Percentiles rank a stretch among this genome's conserved stretches.
These are phyloP conservation scores for Rotaria macrura DNA, from an alignment of 2,888 invertebrate species.

Conservation along the genomic window DNA sequence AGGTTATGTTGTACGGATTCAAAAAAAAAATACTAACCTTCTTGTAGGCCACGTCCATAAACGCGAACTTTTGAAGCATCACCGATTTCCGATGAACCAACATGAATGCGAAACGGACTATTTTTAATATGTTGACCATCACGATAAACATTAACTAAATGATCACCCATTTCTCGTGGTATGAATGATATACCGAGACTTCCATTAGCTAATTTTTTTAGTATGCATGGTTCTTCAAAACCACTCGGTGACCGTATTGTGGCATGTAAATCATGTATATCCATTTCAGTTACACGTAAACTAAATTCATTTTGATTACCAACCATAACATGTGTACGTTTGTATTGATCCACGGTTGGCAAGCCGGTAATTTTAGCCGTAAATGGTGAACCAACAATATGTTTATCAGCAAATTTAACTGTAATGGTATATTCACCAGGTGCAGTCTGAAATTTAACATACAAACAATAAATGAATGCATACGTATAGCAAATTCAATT, in stretches of 20 bases:
- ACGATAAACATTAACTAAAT: constrained; percentile 83
- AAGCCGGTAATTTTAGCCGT: constrained; percentile 66
- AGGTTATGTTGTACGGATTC: not conserved
- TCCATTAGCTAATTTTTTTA: constrained; percentile 83
- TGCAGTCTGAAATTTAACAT: constrained; percentile 57
- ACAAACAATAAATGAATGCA: not conserved
- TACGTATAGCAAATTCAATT: not conserved
- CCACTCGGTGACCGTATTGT: constrained; percentile 86
- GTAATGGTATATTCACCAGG: constrained; percentile 93
- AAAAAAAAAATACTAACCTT: constrained; percentile 55
- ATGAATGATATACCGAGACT: constrained; percentile 97
- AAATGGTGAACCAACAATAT: constrained; percentile 89
- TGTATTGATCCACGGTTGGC: constrained; percentile 62
- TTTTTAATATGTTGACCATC: constrained; percentile 70
- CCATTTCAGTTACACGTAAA: constrained; percentile 76
- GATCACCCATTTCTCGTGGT: constrained; percentile 82
- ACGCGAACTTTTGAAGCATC: constrained; percentile 92
- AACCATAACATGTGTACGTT: constrained; percentile 90
- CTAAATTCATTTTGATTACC: constrained; percentile 93
- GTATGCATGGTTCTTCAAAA: constrained; percentile 87
- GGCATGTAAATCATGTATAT: constrained; percentile 67
- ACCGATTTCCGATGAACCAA: constrained; percentile 82
- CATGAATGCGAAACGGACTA: constrained; percentile 97
- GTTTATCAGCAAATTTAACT: constrained; percentile 84
- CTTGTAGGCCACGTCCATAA: constrained; percentile 68